A percentile compares a stretch with the other conserved stretches of the same genome.
These are phyloP conservation scores for Abramis brama DNA, from an alignment of 2,113 vertebrate genomes.

Conservation along the genomic window DNA sequence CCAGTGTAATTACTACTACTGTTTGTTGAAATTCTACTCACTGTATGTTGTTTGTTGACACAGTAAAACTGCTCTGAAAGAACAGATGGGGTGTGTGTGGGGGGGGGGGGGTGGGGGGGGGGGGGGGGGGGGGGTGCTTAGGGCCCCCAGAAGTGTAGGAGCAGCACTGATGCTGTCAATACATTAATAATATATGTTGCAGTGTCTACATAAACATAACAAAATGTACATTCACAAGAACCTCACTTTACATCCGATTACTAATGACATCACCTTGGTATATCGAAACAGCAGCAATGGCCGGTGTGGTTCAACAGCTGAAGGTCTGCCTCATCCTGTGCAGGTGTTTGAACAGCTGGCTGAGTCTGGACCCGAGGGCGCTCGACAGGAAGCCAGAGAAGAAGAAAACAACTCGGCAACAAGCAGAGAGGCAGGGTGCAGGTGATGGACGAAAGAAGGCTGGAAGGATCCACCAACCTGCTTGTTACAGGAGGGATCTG, in stretches of 20 bases:
- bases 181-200: slow-evolving; percentile 1
- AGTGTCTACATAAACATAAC: neutral
- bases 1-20: too few species aligned
- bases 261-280: neutral
- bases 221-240: neutral
- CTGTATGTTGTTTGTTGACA: too few species aligned
- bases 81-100: too few species aligned
- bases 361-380: slow-evolving; percentile 67
- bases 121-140: too few species aligned
- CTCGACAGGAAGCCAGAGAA: slow-evolving; percentile 55
- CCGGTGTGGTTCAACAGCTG: slow-evolving; percentile 62
- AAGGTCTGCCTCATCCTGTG: slow-evolving; percentile 70
- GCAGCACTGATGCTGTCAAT: too few species aligned
- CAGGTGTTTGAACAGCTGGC: slow-evolving; percentile 73
- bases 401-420: slow-evolving; percentile 45
- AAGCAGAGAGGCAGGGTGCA: slow-evolving; percentile 42
- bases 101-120: too few species aligned
- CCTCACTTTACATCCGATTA: neutral
- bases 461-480: slow-evolving; percentile 51
- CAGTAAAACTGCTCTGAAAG: too few species aligned
- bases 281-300: slow-evolving; percentile 51
- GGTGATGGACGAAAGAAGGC: slow-evolving; percentile 45
- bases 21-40: too few species aligned
- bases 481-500: slow-evolving; percentile 27
- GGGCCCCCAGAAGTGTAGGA: too few species aligned